Evolutionary conservation across 2,888 invertebrate species (phyloP), one percentile per base, ranked within the genome.

Genomic region (Melieria picta): DNA sequence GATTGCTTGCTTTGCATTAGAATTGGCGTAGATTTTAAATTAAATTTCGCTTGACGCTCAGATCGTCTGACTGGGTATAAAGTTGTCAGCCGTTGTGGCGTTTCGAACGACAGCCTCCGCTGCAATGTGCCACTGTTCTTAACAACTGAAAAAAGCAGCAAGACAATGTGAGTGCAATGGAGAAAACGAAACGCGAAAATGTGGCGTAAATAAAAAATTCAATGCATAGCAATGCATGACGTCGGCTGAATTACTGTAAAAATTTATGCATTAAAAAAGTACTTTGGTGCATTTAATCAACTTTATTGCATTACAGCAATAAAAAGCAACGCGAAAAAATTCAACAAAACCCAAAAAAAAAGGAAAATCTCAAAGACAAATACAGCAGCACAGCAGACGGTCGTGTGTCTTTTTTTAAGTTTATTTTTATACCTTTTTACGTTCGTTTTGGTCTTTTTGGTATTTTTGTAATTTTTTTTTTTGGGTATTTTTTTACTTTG

Each of bases 271-370:
- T 79, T 76, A 78, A 77, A 78, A 76, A 76, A 75, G 73, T 76
- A 77, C 78, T 77, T 77, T 79, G 75, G 77, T 78, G 80, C 79
- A 81, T 81, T 82, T 81, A 82, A 83, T 83, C 82, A 83, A 81
- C 80, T 83, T 83, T 83, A 83, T 83, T 80, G 78, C 80, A 68
- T 72, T 56, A 4, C 10, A 47, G 5, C 4, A 13, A 3, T 11
- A 64, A 52, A n/a, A 50, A 64, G 42, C 5, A 43, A 13, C 5
- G 9, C 11, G 45, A 43, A 16, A 9, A n/a, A 43, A 7, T 42
- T n/a, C 47, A 13, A 16, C 55, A 47, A 58, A 48, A 60, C 50
- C 50, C 60, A 50, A 60, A 60, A 67, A 67, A 60, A 60, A 50
- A 47, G 57, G 3, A 56, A 56, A 16, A 11, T 7, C n/a, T 13